Conservation (phyloP, 2,113 vertebrate genomes). For the Brachionichthys hirsutus region DNA sequence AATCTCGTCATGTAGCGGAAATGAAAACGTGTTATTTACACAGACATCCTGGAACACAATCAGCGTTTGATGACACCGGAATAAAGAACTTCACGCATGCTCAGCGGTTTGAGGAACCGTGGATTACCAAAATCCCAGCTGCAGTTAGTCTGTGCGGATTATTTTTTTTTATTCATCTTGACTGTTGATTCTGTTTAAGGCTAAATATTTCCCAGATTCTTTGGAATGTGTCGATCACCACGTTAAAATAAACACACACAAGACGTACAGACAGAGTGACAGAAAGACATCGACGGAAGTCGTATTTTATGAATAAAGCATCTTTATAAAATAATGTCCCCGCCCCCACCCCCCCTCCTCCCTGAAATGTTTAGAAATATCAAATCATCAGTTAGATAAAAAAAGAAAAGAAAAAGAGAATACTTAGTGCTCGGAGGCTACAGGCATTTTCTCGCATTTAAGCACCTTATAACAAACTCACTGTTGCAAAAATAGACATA, state of each 20-base stretch:
- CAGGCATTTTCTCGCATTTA: slow-evolving; percentile 1
- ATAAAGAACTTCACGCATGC: neutral
- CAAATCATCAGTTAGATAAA: slow-evolving; percentile 9
- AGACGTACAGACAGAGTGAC: neutral
- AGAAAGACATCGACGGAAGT: neutral
- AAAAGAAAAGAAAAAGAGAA: slow-evolving; percentile 10
- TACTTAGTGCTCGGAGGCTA: neutral
- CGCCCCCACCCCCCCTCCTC: slow-evolving; percentile 8
- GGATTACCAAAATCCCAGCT: neutral
- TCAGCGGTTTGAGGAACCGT: neutral
- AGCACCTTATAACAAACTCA: slow-evolving; percentile 29
- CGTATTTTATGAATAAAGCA: slow-evolving; percentile 9
- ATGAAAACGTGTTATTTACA: slow-evolving; percentile 44
- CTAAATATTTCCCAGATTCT: slow-evolving; percentile 5
- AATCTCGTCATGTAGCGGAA: neutral
- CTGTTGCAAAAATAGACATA: neutral
- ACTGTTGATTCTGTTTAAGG: too few species aligned
- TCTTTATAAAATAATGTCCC: slow-evolving; percentile 18
- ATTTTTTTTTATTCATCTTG: neutral
- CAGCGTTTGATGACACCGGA: neutral
- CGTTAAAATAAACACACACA: slow-evolving; percentile 9
- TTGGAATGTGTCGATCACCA: slow-evolving; percentile 8
- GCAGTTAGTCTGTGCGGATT: neutral
- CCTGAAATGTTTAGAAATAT: slow-evolving; percentile 13
- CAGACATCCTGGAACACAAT: neutral